Evolutionary conservation across 2,888 invertebrate species (phyloP).

Genomic region (Ypsolopha sequella): DNA sequence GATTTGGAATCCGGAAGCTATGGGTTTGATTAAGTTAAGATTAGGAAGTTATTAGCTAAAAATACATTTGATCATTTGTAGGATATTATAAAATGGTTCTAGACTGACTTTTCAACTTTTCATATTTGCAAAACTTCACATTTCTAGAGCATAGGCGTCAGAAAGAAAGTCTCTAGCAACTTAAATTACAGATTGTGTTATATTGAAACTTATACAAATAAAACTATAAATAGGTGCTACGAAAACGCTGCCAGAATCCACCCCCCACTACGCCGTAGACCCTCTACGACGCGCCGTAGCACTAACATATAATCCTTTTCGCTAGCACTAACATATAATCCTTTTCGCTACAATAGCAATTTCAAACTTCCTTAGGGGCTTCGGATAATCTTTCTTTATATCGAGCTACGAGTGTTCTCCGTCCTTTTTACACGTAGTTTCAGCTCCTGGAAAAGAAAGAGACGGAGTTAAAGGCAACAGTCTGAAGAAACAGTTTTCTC

Average conservation of each 20-base stretch:
- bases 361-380: constrained; percentile 73
- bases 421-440: constrained; percentile 25
- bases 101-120: too few species aligned
- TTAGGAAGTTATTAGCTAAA: neutral
- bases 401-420: constrained; percentile 49
- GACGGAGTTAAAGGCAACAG: constrained; percentile 24
- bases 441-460: constrained; percentile 15
- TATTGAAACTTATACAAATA: neutral
- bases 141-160: too few species aligned
- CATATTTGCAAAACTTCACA: too few species aligned
- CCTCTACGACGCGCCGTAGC: constrained; percentile 56
- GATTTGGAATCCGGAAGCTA: neutral
- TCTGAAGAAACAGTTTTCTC: constrained; percentile 55
- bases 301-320: constrained; percentile 72
- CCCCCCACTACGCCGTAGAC: constrained; percentile 5
- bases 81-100: too few species aligned
- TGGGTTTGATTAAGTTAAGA: too few species aligned
- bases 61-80: too few species aligned
- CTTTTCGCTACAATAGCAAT: constrained; percentile 73
- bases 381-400: constrained; percentile 72
- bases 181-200: too few species aligned
- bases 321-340: constrained; percentile 72
- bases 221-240: neutral
- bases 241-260: neutral
- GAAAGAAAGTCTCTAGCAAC: too few species aligned